These are phyloP conservation scores for Nicator chloris DNA, from an alignment of 2,113 vertebrate species.

Conservation along the genomic window DNA sequence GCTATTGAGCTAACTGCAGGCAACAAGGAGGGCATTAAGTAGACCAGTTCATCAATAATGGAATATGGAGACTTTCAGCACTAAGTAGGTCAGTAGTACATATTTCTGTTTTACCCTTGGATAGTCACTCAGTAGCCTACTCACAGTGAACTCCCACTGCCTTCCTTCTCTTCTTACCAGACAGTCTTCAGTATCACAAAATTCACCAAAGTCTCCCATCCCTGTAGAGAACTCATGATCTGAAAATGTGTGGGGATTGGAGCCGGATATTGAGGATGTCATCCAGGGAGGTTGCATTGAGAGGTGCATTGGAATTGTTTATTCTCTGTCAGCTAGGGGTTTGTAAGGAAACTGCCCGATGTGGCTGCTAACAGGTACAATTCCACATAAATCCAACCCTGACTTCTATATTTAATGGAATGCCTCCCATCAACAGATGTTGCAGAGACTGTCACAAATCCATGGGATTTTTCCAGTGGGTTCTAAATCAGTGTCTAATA, in stretches of 20 bases:
- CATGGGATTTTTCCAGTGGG: not conserved
- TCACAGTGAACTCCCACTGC: not conserved
- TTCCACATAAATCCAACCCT: not conserved
- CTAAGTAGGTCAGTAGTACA: slow-evolving; percentile 42
- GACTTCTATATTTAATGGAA: not conserved
- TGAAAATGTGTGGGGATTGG: not conserved
- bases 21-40: not conserved
- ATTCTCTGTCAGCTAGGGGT: not conserved
- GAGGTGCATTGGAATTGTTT: not conserved
- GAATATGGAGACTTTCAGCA: not conserved
- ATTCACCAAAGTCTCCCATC: not conserved
- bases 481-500: not conserved
- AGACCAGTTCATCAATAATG: slow-evolving; percentile 44
- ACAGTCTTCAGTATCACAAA: not conserved
- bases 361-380: not conserved
- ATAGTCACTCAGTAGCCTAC: not conserved
- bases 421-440: not conserved
- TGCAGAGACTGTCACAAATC: not conserved
- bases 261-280: not conserved
- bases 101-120: not conserved
- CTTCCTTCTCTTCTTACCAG: not conserved
- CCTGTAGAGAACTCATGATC: not conserved
- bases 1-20: not conserved
- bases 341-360: not conserved
- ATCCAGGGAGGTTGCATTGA: not conserved